phyloP scores from a whole-genome alignment of 2,113 vertebrate species.

The Podilymbus podiceps region DNA sequence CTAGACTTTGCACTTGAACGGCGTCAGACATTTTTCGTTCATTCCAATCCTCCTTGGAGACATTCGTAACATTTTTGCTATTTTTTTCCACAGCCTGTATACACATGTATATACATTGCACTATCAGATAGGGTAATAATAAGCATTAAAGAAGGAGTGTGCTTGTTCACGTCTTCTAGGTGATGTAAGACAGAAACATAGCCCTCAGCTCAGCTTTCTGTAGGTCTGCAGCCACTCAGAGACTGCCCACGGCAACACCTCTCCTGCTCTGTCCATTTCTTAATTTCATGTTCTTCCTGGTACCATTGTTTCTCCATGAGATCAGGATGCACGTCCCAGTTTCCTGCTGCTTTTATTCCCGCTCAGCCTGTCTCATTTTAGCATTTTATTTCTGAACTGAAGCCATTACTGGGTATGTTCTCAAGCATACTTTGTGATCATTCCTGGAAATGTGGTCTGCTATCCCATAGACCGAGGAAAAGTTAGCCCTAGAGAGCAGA shows the following conservation, averaged over 20 bases:
- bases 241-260: neutral
- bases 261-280: neutral
- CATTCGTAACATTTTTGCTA: conserved; percentile 12
- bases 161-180: neutral
- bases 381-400: neutral
- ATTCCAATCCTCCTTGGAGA: conserved; percentile 19
- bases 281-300: neutral
- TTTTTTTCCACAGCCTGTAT: neutral
- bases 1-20: neutral
- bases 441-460: neutral
- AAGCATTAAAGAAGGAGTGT: neutral
- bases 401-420: neutral
- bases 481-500: neutral
- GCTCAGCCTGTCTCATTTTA: neutral
- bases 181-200: conserved; percentile 7
- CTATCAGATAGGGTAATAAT: neutral
- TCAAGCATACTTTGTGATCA: neutral
- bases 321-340: neutral
- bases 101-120: neutral
- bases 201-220: neutral
- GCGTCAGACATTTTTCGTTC: conserved; percentile 41
- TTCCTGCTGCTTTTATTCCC: neutral
- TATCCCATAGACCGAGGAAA: neutral
- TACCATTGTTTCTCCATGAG: neutral
- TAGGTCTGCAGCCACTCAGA: neutral